phyloP scores from a whole-genome alignment of 2,113 vertebrate species.

The Pelodiscus sinensis region DNA sequence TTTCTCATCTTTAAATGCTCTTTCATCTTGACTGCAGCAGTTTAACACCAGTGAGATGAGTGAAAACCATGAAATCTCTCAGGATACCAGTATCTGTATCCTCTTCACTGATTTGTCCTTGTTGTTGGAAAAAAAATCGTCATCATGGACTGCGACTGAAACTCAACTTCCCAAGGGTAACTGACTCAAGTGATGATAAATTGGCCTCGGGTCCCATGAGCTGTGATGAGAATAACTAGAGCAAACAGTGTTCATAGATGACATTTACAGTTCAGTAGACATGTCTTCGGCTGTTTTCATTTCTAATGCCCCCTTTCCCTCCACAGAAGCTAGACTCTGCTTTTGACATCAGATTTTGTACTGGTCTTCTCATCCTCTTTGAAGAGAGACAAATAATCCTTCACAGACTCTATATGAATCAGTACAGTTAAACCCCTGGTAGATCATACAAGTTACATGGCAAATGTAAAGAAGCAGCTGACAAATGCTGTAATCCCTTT shows the following conservation, averaged over 20 bases:
- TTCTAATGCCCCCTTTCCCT: not conserved
- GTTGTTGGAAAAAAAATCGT: not conserved
- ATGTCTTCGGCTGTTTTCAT: not conserved
- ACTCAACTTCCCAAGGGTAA: not conserved
- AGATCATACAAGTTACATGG: not conserved
- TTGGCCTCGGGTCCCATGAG: not conserved
- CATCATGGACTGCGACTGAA: not conserved
- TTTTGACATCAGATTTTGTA: not conserved
- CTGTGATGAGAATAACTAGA: not conserved
- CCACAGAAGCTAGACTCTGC: not conserved
- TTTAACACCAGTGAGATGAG: not conserved
- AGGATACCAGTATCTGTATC: fast-evolving
- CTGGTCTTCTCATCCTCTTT: not conserved
- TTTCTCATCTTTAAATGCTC: not conserved
- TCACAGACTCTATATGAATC: not conserved
- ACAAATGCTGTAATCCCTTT: not conserved
- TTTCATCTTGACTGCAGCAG: not conserved
- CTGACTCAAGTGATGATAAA: not conserved
- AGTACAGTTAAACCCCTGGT: not conserved
- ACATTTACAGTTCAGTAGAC: not conserved
- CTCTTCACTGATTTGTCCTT: not conserved
- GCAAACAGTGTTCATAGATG: not conserved
- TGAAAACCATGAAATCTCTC: not conserved
- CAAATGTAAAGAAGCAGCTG: not conserved
- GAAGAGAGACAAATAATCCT: not conserved